Conservation (phyloP, 2,888 invertebrate genomes). For the Eugnorisma glareosa region DNA sequence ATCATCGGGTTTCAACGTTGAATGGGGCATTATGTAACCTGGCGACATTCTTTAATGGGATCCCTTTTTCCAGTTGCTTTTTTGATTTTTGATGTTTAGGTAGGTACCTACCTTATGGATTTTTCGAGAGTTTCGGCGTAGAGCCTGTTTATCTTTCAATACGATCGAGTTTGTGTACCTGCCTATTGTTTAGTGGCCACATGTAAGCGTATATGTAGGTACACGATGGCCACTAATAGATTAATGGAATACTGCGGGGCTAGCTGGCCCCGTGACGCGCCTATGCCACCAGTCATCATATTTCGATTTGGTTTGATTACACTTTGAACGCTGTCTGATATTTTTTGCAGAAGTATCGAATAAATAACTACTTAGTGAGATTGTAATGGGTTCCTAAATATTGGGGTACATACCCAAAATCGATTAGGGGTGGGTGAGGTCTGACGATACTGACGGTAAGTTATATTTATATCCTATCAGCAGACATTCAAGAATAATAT, state of each 20-base stretch:
- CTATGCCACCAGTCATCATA: constrained; percentile 17
- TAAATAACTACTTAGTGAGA: neutral
- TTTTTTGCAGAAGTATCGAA: constrained; percentile 21
- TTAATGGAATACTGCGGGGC: constrained; percentile 31
- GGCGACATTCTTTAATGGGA: constrained; percentile 32
- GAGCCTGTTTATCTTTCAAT: constrained; percentile 15
- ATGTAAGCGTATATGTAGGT: neutral
- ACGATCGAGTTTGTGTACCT: constrained; percentile 25
- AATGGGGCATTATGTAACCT: constrained; percentile 31
- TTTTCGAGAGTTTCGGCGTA: neutral
- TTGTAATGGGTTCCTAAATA: neutral
- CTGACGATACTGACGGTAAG: neutral
- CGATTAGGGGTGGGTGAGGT: too few species aligned
- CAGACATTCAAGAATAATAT: neutral
- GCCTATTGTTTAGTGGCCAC: constrained; percentile 12
- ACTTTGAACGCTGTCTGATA: constrained; percentile 11
- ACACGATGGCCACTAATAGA: constrained; percentile 19
- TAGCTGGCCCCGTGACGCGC: constrained; percentile 20
- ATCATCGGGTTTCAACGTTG: constrained; percentile 36
- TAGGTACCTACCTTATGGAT: neutral
- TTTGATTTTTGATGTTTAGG: constrained; percentile 15
- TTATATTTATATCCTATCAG: neutral
- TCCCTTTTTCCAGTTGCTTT: constrained; percentile 16
- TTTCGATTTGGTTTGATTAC: constrained; percentile 41
- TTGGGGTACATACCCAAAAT: too few species aligned